phyloP scores from a whole-genome alignment of 2,797 vertebrate species.

The Dallia pectoralis region DNA sequence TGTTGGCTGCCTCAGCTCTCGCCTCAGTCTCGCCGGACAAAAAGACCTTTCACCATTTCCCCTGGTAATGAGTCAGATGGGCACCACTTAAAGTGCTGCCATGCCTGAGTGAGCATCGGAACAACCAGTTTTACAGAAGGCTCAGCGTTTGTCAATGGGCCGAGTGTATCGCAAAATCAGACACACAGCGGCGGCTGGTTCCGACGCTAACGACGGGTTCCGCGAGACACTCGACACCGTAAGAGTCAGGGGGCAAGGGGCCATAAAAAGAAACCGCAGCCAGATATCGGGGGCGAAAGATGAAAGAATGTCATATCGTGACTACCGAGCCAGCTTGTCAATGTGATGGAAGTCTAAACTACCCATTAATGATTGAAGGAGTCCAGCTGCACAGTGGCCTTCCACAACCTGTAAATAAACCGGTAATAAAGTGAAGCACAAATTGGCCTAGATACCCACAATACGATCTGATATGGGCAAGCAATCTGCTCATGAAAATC shows the following conservation, averaged over 20 bases:
- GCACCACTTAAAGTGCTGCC: conserved; percentile 46
- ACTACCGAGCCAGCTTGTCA: not conserved
- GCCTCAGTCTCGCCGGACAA: conserved; percentile 25
- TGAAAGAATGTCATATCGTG: not conserved
- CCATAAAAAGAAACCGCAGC: conserved; percentile 20
- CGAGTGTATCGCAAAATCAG: conserved; percentile 12
- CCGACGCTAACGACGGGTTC: conserved; percentile 25
- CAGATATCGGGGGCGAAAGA: conserved; percentile 27
- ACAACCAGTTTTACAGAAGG: conserved; percentile 35
- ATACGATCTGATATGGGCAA: conserved; percentile 1
- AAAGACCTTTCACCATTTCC: conserved; percentile 61
- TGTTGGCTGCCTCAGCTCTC: not conserved
- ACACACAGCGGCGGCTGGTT: conserved; percentile 21
- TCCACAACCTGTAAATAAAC: not conserved
- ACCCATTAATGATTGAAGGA: not conserved
- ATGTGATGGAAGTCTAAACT: conserved; percentile 3
- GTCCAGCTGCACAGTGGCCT: conserved; percentile 3
- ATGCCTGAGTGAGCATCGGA: conserved; percentile 43
- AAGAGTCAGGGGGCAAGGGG: conserved; percentile 21
- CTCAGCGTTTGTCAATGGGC: conserved; percentile 14
- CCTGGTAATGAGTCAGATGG: conserved; percentile 55
- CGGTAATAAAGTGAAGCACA: not conserved
- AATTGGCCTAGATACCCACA: not conserved
- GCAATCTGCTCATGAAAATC: not conserved
- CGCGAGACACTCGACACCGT: conserved; percentile 49